Evolutionary conservation across 2,888 invertebrate species (phyloP).

Genomic region (Drosophila melanosoma): DNA sequence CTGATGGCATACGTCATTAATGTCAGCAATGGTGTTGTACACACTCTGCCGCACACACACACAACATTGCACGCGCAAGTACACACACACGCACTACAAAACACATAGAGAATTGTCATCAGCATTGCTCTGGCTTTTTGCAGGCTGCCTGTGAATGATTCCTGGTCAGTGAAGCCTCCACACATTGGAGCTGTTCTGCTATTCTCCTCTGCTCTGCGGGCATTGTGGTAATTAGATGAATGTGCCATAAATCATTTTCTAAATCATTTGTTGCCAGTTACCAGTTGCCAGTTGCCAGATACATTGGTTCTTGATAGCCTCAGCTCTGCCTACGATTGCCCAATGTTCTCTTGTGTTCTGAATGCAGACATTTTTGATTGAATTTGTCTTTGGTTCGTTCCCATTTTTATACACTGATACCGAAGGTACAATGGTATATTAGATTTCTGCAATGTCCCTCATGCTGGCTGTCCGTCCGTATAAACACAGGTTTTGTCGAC

Average conservation of each 20-base stretch:
- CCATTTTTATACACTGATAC: neutral
- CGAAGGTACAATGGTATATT: neutral
- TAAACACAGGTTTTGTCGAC: neutral
- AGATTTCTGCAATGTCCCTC: neutral
- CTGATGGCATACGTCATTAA: conserved; percentile 78
- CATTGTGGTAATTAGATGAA: conserved; percentile 76
- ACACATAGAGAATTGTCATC: conserved; percentile 71
- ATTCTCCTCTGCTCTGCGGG: conserved; percentile 52
- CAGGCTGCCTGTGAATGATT: conserved; percentile 37
- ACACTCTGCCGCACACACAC: conserved; percentile 5
- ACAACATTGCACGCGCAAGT: conserved; percentile 21
- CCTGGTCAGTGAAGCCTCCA: conserved; percentile 42
- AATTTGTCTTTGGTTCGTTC: conserved; percentile 22
- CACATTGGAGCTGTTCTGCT: conserved; percentile 14
- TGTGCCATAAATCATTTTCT: conserved; percentile 78
- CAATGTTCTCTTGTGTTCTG: neutral
- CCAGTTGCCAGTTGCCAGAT: conserved; percentile 36
- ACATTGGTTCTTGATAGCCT: conserved; percentile 29
- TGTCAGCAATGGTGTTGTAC: conserved; percentile 69
- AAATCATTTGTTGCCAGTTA: conserved; percentile 71
- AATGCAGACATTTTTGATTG: conserved; percentile 27
- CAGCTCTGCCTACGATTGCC: neutral
- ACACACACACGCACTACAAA: conserved; percentile 45
- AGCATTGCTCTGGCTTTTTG: conserved; percentile 64
- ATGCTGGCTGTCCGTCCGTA: neutral